A percentile compares a stretch with the other conserved stretches of the same genome.
phyloP scores from a whole-genome alignment of 2,113 vertebrate species.

The Porphyrio hochstetteri region DNA sequence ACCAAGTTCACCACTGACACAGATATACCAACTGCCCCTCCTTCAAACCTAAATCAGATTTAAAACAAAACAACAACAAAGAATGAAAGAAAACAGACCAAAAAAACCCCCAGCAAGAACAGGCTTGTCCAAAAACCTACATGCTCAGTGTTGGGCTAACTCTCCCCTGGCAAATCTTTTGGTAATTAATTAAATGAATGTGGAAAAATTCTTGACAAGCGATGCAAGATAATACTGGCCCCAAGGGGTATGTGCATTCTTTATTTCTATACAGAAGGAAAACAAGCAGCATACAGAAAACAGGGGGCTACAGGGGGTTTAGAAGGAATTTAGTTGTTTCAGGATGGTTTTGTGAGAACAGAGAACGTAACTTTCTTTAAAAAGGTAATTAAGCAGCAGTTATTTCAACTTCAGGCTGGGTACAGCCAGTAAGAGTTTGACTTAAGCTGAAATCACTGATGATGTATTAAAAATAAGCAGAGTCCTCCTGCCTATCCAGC shows the following conservation, averaged over 20 bases:
- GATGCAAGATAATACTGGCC: not conserved
- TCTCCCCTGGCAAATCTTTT: not conserved
- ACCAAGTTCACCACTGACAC: not conserved
- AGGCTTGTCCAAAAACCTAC: not conserved
- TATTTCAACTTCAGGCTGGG: not conserved
- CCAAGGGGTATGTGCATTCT: not conserved
- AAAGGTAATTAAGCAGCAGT: not conserved
- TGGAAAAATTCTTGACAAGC: not conserved
- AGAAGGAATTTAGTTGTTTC: not conserved
- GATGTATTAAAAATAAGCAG: not conserved
- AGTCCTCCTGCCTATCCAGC: not conserved
- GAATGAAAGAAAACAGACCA: not conserved
- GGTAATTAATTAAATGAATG: not conserved
- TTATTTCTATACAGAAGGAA: slow-evolving; percentile 3
- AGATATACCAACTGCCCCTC: not conserved
- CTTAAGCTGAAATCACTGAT: not conserved
- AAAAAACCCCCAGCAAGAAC: not conserved
- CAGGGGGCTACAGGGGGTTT: not conserved
- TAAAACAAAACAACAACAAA: accelerated
- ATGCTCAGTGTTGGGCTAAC: not conserved
- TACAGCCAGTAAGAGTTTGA: not conserved
- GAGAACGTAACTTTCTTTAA: not conserved
- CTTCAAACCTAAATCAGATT: not conserved
- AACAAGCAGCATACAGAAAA: not conserved
- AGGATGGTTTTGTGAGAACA: not conserved